Percentiles rank a stretch among this genome's conserved stretches.
These are phyloP conservation scores for Drosophila truncata DNA, from an alignment of 1,140 invertebrate species.

Conservation along the genomic window DNA sequence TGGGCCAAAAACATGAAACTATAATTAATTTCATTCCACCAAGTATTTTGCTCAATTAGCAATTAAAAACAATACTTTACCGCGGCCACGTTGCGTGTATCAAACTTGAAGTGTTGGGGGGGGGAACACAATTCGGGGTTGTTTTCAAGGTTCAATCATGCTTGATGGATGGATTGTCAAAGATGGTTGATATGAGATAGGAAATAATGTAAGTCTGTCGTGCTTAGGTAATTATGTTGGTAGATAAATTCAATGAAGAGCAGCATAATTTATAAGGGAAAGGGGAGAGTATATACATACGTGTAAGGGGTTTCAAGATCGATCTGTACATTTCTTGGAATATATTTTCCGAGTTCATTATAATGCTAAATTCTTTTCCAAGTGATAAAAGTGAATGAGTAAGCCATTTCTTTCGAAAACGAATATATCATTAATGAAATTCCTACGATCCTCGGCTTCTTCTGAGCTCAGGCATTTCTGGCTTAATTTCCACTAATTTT, in stretches of 20 bases:
- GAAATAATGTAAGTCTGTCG: conserved; percentile 50
- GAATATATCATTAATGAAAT: not conserved
- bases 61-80: conserved; percentile 68
- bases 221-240: conserved; percentile 44
- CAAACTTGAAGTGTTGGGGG: conserved; percentile 11
- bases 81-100: conserved; percentile 58
- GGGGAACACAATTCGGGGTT: conserved; percentile 32
- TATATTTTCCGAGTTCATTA: not conserved
- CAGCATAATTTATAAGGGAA: not conserved
- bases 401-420: not conserved
- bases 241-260: not conserved
- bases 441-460: not conserved
- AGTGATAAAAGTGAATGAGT: not conserved
- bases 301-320: not conserved
- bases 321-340: no score
- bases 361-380: not conserved
- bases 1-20: conserved; percentile 56
- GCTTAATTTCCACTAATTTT: conserved; percentile 36
- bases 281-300: not conserved
- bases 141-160: conserved; percentile 31
- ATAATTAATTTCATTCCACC: conserved; percentile 49
- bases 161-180: conserved; percentile 68
- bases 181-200: conserved; percentile 44
- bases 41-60: conserved; percentile 78
- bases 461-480: conserved; percentile 27